A percentile compares a stretch with the other conserved stretches of the same genome.
phyloP scores from a whole-genome alignment of 2,113 vertebrate species.

The Datnioides undecimradiatus region DNA sequence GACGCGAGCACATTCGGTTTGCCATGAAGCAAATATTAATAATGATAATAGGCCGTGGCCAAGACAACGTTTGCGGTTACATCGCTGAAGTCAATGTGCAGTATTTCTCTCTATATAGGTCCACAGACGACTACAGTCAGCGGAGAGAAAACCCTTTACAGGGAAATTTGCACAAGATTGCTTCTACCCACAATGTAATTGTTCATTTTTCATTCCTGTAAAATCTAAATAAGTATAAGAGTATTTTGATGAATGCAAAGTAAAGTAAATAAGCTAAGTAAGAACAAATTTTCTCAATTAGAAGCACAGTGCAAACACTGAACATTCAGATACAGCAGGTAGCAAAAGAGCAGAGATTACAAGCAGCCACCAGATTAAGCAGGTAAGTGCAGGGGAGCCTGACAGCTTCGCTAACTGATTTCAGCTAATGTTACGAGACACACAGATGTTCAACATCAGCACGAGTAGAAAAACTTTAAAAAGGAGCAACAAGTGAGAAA shows the following conservation, averaged over 20 bases:
- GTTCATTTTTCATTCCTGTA: not conserved
- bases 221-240: not conserved
- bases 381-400: no score
- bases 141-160: not conserved
- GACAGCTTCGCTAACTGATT: no score
- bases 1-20: conserved; percentile 1
- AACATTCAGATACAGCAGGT: no score
- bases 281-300: no score
- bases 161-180: not conserved
- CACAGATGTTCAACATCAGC: no score
- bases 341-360: no score
- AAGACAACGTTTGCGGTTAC: not conserved
- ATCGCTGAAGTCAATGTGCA: not conserved
- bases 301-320: no score
- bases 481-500: no score
- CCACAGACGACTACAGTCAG: not conserved
- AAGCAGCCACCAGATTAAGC: no score
- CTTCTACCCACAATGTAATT: not conserved
- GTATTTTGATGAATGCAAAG: not conserved
- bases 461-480: no score
- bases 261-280: not conserved
- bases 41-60: conserved; percentile 6
- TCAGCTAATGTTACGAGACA: no score
- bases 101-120: not conserved
- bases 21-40: conserved; percentile 12